A percentile compares a stretch with the other conserved stretches of the same genome.
phyloP scores from a whole-genome alignment of 2,113 vertebrate genomes.

The Tiliqua scincoides region DNA sequence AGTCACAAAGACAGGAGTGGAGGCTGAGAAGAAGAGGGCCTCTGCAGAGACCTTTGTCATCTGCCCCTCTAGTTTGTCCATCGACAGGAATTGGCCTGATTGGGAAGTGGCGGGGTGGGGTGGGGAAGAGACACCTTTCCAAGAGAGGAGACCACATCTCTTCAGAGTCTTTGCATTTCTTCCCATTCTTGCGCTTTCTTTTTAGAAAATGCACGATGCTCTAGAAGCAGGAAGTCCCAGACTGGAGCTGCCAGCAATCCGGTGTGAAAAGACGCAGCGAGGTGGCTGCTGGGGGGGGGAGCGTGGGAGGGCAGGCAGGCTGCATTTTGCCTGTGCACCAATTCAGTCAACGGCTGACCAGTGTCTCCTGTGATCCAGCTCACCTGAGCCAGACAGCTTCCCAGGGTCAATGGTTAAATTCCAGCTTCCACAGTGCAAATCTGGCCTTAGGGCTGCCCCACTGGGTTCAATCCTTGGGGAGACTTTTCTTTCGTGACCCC shows the following conservation, averaged over 20 bases:
- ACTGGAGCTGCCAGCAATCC: neutral
- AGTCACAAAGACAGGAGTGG: conserved; percentile 51
- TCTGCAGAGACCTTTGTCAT: rapidly evolving
- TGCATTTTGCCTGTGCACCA: rapidly evolving
- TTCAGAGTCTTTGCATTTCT: neutral
- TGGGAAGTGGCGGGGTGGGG: neutral
- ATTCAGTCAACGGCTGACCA: neutral
- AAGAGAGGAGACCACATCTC: neutral
- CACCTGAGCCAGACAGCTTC: rapidly evolving
- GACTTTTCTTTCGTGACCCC: neutral
- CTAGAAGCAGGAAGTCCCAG: neutral
- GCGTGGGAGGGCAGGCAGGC: too few species aligned
- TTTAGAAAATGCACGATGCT: neutral
- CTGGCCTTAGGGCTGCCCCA: neutral
- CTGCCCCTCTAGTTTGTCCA: neutral
- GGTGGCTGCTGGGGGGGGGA: neutral
- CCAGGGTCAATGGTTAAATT: rapidly evolving
- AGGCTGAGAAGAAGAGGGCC: neutral
- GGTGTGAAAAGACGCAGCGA: rapidly evolving
- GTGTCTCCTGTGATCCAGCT: neutral
- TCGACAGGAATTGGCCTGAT: neutral
- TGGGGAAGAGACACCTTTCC: rapidly evolving
- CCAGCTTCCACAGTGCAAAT: neutral
- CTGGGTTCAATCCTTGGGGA: neutral
- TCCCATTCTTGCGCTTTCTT: neutral